Conservation (phyloP, 2,113 vertebrate genomes). For the Cyphomyrus discorhynchus region DNA sequence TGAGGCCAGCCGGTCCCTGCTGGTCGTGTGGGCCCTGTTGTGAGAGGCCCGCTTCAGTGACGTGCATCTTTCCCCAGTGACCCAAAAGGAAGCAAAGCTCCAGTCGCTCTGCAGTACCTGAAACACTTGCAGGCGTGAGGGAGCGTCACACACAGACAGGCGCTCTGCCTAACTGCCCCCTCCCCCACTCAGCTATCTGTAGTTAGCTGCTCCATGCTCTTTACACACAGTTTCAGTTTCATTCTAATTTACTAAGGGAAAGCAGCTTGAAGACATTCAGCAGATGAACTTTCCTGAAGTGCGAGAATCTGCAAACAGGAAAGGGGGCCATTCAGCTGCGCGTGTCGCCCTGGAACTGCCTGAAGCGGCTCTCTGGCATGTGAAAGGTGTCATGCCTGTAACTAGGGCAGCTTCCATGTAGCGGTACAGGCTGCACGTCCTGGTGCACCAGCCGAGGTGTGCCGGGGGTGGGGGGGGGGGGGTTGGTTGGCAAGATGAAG, state of each 20-base stretch:
- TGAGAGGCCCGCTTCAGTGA: background rate
- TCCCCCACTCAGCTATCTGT: background rate
- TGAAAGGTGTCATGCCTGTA: background rate
- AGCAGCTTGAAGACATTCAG: background rate
- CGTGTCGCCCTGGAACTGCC: background rate
- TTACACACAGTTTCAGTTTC: background rate
- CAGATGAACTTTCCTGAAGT: background rate
- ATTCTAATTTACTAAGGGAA: background rate
- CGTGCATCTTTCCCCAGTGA: background rate
- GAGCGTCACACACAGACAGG: background rate
- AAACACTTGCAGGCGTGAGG: background rate
- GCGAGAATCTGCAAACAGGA: background rate
- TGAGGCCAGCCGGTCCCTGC: too few relatives aligned
- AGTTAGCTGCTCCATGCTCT: background rate
- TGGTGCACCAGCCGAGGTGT: background rate
- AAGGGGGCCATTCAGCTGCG: background rate
- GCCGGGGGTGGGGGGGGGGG: conserved; percentile 25
- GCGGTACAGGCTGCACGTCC: background rate
- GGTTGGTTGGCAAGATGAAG: conserved; percentile 8
- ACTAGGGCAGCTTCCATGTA: background rate
- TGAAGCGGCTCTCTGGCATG: background rate
- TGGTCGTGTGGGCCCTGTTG: background rate
- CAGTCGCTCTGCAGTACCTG: background rate
- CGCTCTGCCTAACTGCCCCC: background rate
- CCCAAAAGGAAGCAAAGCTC: background rate